A percentile compares a stretch with the other conserved stretches of the same genome.
phyloP scores from a whole-genome alignment of 1,140 invertebrate genomes.

The Venustaconcha ellipsiformis region DNA sequence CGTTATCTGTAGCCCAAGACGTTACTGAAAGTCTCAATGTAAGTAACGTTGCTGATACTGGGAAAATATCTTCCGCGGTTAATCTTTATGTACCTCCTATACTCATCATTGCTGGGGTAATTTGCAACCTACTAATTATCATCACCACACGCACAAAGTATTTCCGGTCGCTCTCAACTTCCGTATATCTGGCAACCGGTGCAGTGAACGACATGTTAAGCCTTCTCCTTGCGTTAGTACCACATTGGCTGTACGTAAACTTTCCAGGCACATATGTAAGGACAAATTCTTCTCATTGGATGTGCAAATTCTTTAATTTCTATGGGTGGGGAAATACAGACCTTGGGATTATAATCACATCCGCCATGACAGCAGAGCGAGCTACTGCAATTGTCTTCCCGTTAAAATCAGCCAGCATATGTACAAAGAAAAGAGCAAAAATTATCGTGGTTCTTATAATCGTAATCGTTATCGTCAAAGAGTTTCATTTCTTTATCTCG shows the following conservation, averaged over 20 bases:
- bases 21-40: no score
- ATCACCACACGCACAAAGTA: conserved; percentile 49
- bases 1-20: no score
- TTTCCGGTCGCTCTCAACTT: conserved; percentile 50
- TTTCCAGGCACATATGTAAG: conserved; percentile 41
- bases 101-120: conserved; percentile 44
- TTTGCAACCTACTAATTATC: conserved; percentile 44
- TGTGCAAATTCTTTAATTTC: conserved; percentile 61
- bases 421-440: conserved; percentile 46
- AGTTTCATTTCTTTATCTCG: conserved; percentile 52
- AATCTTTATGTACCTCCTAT: conserved; percentile 41
- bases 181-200: conserved; percentile 49
- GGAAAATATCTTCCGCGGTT: neutral
- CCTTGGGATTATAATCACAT: conserved; percentile 48
- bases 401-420: conserved; percentile 29
- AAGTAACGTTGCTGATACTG: no score
- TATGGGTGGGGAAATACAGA: conserved; percentile 55
- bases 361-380: conserved; percentile 52
- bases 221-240: conserved; percentile 42
- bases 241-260: conserved; percentile 56
- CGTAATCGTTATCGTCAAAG: conserved; percentile 40
- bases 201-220: conserved; percentile 48
- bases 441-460: conserved; percentile 26
- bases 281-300: conserved; percentile 28
- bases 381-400: conserved; percentile 51